These are phyloP conservation scores for Paraplagusia blochii DNA, from an alignment of 2,113 vertebrate species.

Conservation along the genomic window DNA sequence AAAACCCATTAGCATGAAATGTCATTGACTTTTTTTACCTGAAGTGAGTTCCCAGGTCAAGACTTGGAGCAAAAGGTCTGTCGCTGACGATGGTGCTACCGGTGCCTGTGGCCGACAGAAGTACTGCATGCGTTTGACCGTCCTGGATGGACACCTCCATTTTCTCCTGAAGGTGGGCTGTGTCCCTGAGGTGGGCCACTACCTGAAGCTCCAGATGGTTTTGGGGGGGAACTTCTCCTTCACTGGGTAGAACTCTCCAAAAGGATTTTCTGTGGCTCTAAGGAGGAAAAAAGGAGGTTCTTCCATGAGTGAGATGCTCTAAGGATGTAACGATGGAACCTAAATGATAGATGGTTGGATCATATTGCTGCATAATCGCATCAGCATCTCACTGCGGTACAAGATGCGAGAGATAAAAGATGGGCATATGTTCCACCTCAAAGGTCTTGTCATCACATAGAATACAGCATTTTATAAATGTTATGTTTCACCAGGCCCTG, in stretches of 20 bases:
- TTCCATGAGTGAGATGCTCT: constrained; percentile 28
- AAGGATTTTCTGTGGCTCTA: constrained; percentile 67
- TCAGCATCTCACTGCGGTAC: constrained; percentile 17
- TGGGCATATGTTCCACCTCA: constrained; percentile 10
- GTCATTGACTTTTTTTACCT: constrained; percentile 75
- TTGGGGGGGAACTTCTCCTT: constrained; percentile 74
- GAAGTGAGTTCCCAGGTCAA: constrained; percentile 83
- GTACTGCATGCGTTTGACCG: constrained; percentile 64
- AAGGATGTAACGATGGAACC: constrained; percentile 5
- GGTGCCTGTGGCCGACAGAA: constrained; percentile 73
- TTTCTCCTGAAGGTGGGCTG: constrained; percentile 69
- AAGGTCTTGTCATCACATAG: too few relatives aligned
- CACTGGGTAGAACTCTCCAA: constrained; percentile 79
- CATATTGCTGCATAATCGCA: constrained; percentile 39
- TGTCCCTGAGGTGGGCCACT: constrained; percentile 81
- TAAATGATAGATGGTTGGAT: constrained; percentile 32
- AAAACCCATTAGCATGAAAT: too few relatives aligned
- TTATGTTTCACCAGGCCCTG: background rate
- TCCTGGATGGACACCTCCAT: constrained; percentile 74
- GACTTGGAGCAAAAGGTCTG: constrained; percentile 74
- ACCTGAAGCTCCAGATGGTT: constrained; percentile 70
- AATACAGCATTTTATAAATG: too few relatives aligned
- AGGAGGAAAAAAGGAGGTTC: constrained; percentile 24
- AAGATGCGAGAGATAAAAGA: constrained; percentile 11
- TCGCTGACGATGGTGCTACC: constrained; percentile 85